phyloP scores from a whole-genome alignment of 2,888 invertebrate genomes.

The Timandra comae region DNA sequence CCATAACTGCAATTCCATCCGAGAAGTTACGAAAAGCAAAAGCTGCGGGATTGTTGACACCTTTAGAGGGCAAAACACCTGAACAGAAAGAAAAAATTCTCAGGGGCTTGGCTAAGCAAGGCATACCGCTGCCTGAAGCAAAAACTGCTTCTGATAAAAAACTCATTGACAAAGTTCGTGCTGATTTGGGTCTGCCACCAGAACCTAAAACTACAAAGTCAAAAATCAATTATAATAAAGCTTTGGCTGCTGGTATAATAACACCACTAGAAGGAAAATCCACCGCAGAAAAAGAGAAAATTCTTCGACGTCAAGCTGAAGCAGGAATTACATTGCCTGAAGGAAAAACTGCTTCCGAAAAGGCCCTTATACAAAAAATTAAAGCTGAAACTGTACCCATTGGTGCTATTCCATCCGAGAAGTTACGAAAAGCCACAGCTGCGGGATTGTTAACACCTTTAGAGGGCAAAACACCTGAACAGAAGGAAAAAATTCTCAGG shows the following conservation, averaged over 20 bases:
- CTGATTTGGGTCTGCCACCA: conserved; percentile 22
- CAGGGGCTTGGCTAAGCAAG: conserved; percentile 18
- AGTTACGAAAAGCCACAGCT: conserved; percentile 23
- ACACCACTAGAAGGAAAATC: conserved; percentile 19
- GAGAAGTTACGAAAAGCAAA: conserved; percentile 25
- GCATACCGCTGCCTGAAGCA: conserved; percentile 22
- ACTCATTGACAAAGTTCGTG: conserved; percentile 21
- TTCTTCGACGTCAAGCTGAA: conserved; percentile 22
- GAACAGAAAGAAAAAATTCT: conserved; percentile 29
- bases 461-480: conserved; percentile 20
- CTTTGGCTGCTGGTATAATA: conserved; percentile 14
- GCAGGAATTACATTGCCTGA: conserved; percentile 28
- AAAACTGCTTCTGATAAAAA: conserved; percentile 23
- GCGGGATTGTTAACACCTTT: conserved; percentile 25
- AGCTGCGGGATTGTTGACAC: conserved; percentile 23
- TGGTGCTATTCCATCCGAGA: conserved; percentile 11
- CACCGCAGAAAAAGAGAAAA: conserved; percentile 20
- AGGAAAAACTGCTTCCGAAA: conserved; percentile 32
- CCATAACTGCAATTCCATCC: conserved; percentile 8
- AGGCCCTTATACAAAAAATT: conserved; percentile 24
- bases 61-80: conserved; percentile 26
- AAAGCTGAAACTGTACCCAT: conserved; percentile 10
- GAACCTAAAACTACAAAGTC: conserved; percentile 20
- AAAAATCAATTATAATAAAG: conserved; percentile 18
- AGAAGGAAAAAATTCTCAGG: conserved; percentile 27